phyloP scores from a whole-genome alignment of 2,113 vertebrate genomes.

The sheep (Ovis aries) region DNA sequence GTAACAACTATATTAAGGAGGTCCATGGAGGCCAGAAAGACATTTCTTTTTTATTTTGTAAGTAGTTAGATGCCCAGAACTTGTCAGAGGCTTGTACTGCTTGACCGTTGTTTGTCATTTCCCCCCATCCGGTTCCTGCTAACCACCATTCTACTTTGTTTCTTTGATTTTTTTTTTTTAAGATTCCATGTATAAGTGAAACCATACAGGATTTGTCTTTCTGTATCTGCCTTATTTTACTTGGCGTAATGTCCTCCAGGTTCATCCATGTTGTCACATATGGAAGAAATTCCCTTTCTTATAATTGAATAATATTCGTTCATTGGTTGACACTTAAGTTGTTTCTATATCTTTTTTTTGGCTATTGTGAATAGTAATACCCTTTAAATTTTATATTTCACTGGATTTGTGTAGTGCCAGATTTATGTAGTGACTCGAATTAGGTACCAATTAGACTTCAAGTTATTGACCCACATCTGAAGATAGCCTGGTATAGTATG shows the following conservation, averaged over 20 bases:
- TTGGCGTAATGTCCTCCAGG: background rate
- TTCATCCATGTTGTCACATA: background rate
- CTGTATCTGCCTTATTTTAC: background rate
- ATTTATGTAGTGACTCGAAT: slow-evolving; percentile 13
- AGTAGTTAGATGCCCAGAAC: background rate
- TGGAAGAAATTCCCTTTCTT: background rate
- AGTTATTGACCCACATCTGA: slow-evolving; percentile 41
- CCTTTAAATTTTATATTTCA: background rate
- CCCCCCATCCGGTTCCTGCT: background rate
- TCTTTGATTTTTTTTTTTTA: background rate
- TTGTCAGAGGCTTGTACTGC: background rate
- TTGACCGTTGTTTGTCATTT: background rate
- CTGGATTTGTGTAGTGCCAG: background rate
- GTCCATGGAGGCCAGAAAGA: background rate
- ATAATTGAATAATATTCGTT: background rate
- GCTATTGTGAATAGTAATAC: background rate
- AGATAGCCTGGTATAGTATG: background rate
- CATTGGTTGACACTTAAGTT: background rate
- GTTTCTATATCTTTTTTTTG: background rate
- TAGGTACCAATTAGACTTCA: slow-evolving; percentile 27
- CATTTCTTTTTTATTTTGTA: background rate
- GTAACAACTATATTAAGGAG: background rate
- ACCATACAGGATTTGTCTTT: background rate
- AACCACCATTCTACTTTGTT: background rate
- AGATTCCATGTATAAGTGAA: background rate